Percentiles rank a stretch among this genome's conserved stretches.
Conservation (phyloP, 1,140 invertebrate species). For the Ectropis grisescens region DNA sequence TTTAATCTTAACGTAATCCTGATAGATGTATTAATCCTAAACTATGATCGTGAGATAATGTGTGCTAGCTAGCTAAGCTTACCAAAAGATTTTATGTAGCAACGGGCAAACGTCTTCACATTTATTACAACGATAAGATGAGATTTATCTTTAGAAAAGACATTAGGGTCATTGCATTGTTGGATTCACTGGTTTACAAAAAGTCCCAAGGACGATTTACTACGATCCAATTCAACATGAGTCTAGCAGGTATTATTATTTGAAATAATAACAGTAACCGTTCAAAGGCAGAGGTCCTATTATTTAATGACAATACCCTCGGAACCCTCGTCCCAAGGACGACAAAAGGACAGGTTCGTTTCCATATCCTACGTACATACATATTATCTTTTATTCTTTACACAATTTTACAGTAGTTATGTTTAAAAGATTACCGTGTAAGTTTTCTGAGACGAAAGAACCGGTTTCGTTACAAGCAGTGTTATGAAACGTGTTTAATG, state of each 20-base stretch:
- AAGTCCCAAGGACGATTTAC: conserved; percentile 9
- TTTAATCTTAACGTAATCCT: no score
- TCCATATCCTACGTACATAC: conserved; percentile 32
- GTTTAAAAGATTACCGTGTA: conserved; percentile 31
- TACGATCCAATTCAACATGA: conserved; percentile 9
- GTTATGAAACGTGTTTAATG: conserved; percentile 54
- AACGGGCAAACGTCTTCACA: no score
- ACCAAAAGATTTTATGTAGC: no score
- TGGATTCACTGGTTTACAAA: not conserved
- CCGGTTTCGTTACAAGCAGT: conserved; percentile 45
- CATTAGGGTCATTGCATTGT: not conserved
- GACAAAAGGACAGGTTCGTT: conserved; percentile 39
- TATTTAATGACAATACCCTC: conserved; percentile 29
- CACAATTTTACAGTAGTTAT: conserved; percentile 22
- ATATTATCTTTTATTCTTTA: conserved; percentile 29
- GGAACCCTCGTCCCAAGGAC: conserved; percentile 22
- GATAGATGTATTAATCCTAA: no score
- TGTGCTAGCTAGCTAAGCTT: no score
- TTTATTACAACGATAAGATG: no score
- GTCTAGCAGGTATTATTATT: conserved; percentile 18
- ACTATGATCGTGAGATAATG: no score
- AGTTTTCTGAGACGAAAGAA: conserved; percentile 27
- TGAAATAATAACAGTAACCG: conserved; percentile 27
- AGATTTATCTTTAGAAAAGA: not conserved
- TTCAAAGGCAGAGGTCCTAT: conserved; percentile 21